Evolutionary conservation across 2,113 vertebrate genomes (phyloP), one percentile per base, ranked within the genome.

Genomic region (Galbula dea): DNA sequence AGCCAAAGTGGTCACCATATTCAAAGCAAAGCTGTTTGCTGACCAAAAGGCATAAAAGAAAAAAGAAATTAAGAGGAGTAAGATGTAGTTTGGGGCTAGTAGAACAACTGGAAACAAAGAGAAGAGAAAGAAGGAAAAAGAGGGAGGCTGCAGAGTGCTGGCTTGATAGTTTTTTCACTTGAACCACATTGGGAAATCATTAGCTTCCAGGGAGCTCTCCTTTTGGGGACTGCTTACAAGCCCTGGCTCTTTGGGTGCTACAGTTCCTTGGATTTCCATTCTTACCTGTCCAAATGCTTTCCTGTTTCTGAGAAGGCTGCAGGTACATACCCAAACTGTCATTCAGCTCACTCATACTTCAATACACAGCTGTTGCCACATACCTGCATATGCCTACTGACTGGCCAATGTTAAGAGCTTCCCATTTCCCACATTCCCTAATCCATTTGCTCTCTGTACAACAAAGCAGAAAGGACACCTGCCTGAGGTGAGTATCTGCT

Each of bases 111-210:
- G 7, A 30, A 82, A 55, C n/a, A 65, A 59, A 49, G 39, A 52
- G 36, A 58, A 14, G 14, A 15, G 68, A 75, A 24, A 49, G 39
- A 48, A 52, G 32, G 34, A 34, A 30, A 73, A 61, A 8, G 22
- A 34, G 43, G 29, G 54, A 66, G 11, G 5, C 27, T 59, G 34
- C 69, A 43, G 17, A 22, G 5, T 48, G 19, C 34, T 65, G 26
- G n/a, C 23, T 22, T 72, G 22, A 16, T n/a, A 11, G 0, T 15
- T 54, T 73, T 84, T 59, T 84, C 19, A 24, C 27, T 66, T 84
- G 32, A 76, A 62, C 6, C 6, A 59, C n/a, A 55, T 11, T 1
- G 0, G 32, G 29, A 71, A 61, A 57, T 15, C 13, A 2, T 7
- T 30, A 15, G 34, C 27, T 76, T 71, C 32, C 57, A 65, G n/a